Evolutionary conservation across 1,140 invertebrate species (phyloP), one percentile per base, ranked within the genome.

Genomic region (Lepidurus packardi): DNA sequence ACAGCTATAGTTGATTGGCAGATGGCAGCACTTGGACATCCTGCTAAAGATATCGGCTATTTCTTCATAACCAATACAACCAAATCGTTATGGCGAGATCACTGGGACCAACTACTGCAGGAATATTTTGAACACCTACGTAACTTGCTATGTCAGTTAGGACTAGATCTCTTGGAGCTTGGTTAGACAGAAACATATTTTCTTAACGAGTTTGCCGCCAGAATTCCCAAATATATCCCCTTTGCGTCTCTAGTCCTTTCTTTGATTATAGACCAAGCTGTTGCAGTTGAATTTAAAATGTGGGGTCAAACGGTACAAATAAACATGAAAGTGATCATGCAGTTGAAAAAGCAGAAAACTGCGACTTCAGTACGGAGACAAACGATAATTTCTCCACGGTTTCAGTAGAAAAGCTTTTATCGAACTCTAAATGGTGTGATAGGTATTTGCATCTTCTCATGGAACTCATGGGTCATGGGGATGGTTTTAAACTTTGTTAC

Each of bases 11-110:
- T 77, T 43, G 79, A 80, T 21, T 80, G 77, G 77, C 79, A 80
- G 47, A 13, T 77, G 16, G 41, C 43, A 0, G 11, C 76, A 1
- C n/a, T 77, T 24, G 79, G 76, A 11, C 79, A 80, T 74, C 79
- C 79, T 8, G 13, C 43, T n/a, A 77, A 16, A 7, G 79, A 80
- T 73, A 73, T 80, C 53, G 42, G 43, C 13, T 80, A 80, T 73
- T 80, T 77, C 73, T 34, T 80, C 13, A 73, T 79, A 13, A 73
- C 21, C 1, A 80, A 73, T 45, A 77, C 79, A 13, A 73, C 53
- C 4, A 34, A 43, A 10, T 73, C 77, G 11, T 42, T 73, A 8
- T 73, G 79, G 41, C 44, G 43, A 13, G 41, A 73, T 8, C 76
- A 80, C 34, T 45, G 77, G 47, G 13, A 74, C 7, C 42, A 78